These are phyloP conservation scores for Dolichomitus sp. DNA, from an alignment of 2,888 invertebrate species.

Conservation along the genomic window DNA sequence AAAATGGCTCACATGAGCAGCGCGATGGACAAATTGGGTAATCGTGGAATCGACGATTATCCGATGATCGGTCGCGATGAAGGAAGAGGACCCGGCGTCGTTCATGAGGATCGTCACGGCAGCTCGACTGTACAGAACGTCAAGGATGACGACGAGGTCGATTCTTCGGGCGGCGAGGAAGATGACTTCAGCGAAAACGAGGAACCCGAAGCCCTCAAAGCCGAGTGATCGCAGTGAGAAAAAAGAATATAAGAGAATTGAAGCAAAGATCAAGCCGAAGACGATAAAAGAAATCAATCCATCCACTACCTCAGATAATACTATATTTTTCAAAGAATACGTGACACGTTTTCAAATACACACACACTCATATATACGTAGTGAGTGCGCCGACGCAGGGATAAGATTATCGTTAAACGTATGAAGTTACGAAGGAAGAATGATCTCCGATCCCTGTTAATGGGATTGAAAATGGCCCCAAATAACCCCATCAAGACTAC, in stretches of 20 bases:
- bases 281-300: conserved; percentile 70
- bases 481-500: conserved; percentile 20
- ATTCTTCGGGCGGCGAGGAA: conserved; percentile 82
- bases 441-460: conserved; percentile 65
- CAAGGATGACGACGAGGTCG: conserved; percentile 80
- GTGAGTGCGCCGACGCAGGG: conserved; percentile 40
- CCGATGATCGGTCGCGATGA: conserved; percentile 83
- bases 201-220: conserved; percentile 82
- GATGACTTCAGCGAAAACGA: conserved; percentile 84
- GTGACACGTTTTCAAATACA: conserved; percentile 39
- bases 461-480: conserved; percentile 38
- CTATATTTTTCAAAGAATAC: conserved; percentile 71
- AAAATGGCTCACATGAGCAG: conserved; percentile 93
- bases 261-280: conserved; percentile 54
- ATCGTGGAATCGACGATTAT: conserved; percentile 80
- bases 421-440: conserved; percentile 55
- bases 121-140: conserved; percentile 55
- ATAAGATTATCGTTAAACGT: conserved; percentile 46
- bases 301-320: conserved; percentile 81
- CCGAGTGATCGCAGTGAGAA: conserved; percentile 75
- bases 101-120: conserved; percentile 80
- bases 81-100: conserved; percentile 76
- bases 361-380: conserved; percentile 45
- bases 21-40: conserved; percentile 87
- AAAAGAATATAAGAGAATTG: conserved; percentile 1